These are phyloP conservation scores for Spilogale gracilis DNA, from an alignment of 2,113 vertebrate species.

Conservation along the genomic window DNA sequence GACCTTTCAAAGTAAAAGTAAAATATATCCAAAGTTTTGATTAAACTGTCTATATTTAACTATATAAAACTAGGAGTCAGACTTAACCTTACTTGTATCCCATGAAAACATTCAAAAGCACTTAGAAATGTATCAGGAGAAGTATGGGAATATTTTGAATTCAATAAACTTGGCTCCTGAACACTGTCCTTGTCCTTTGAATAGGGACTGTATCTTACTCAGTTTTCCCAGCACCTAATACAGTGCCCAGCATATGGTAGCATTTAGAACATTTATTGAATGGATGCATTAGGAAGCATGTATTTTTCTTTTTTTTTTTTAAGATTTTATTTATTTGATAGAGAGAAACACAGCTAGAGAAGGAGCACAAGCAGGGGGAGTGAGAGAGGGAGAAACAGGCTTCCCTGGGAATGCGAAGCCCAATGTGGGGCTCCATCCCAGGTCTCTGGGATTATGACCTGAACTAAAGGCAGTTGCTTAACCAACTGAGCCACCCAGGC, in stretches of 20 bases:
- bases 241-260: neutral
- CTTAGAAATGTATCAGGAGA: neutral
- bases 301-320: no score
- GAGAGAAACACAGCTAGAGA: no score
- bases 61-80: neutral
- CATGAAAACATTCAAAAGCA: neutral
- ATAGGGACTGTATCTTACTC: neutral
- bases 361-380: no score
- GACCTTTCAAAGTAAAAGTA: neutral
- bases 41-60: neutral
- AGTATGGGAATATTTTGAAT: neutral
- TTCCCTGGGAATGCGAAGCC: no score
- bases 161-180: neutral
- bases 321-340: no score
- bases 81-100: neutral
- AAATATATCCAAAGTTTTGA: neutral
- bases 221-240: neutral
- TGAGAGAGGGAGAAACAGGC: no score
- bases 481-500: no score
- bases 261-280: neutral
- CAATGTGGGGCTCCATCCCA: no score
- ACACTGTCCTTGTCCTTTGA: neutral
- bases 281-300: neutral
- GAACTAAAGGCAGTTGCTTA: no score
- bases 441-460: no score